Evolutionary conservation across 2,797 vertebrate species (phyloP).

Genomic region (Capromys pilorides): DNA sequence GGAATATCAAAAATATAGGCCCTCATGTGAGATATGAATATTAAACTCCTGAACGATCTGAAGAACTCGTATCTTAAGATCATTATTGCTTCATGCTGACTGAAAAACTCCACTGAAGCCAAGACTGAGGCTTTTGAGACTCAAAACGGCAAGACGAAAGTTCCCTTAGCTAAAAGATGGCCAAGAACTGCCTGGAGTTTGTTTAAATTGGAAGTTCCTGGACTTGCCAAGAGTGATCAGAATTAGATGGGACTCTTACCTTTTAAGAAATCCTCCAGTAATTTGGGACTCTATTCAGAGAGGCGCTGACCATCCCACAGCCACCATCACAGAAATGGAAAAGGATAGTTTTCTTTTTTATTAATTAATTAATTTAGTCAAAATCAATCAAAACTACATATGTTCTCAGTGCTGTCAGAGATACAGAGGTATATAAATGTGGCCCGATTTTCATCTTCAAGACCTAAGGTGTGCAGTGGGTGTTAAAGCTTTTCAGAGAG

Average conservation of each 20-base stretch:
- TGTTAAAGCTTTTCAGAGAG: not conserved
- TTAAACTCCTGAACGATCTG: not conserved
- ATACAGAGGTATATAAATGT: not conserved
- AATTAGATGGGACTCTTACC: not conserved
- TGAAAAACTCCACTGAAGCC: not conserved
- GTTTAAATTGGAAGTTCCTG: not conserved
- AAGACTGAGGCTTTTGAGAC: slow-evolving; percentile 32
- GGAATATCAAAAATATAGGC: not conserved
- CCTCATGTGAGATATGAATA: not conserved
- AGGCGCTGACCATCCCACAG: not conserved
- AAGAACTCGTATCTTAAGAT: not conserved
- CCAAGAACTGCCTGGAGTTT: not conserved
- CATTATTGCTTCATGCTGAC: not conserved
- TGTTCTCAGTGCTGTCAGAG: not conserved
- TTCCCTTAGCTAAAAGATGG: not conserved
- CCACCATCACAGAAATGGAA: not conserved
- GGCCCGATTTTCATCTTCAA: not conserved
- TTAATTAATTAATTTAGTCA: not conserved
- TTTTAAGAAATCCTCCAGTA: not conserved
- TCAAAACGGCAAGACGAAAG: not conserved
- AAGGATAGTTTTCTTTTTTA: slow-evolving; percentile 2
- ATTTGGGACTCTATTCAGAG: not conserved
- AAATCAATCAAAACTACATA: not conserved
- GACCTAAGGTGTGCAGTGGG: not conserved
- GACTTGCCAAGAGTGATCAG: not conserved